Base-by-base conservation (phyloP, 2,888 invertebrate genomes). In the Galerucella pusilla region DNA sequence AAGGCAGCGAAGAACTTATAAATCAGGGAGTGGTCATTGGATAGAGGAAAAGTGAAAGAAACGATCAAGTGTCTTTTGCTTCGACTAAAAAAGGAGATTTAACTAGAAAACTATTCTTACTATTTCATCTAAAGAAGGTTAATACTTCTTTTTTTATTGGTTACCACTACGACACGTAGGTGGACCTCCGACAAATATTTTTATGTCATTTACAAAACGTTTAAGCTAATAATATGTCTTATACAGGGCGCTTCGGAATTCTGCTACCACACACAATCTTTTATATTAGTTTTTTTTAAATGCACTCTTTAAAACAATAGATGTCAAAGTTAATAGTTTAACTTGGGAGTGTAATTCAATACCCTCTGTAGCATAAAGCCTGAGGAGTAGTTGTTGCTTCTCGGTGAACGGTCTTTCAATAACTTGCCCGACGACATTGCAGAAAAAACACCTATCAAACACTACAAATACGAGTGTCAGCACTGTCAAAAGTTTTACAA, bases 41-140 rank as follows among this genome's bases (percentile, higher is more conserved):
- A 20, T 42, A 16, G 1, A 65, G 45, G 64, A 65, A 65, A 65
- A 65, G 64, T 65, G 64, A 65, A 65, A 65, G 64, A 71, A 71
- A 64, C 63, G 64, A 71, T 71, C 54, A 71, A 71, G 64, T 35
- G 49, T 20, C 63, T 70, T 63, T 52, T 61, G 49, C 63, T 4
- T 52, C 28, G 10, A 54, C 71, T 64, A 46, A 71, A 71, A 71
- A 71, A 71, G 71, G 71, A 71, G 25, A 64, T 71, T 71, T 71
- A 25, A 49, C 49, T 64, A 45, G 71, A 54, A 63, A 49, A 71
- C 64, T 71, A 71, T 59, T 71, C 64, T 42, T 65, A 16, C 64
- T 42, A 65, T 65, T n/a, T 65, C 16, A 65, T 20, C 45, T 65
- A 46, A 45, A 65, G 46, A 65, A 65, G 64, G 64, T 16, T 65